Percentiles rank a stretch among this genome's conserved stretches.
Evolutionary conservation across 1,140 invertebrate species (phyloP).

Genomic region (Delia radicum): DNA sequence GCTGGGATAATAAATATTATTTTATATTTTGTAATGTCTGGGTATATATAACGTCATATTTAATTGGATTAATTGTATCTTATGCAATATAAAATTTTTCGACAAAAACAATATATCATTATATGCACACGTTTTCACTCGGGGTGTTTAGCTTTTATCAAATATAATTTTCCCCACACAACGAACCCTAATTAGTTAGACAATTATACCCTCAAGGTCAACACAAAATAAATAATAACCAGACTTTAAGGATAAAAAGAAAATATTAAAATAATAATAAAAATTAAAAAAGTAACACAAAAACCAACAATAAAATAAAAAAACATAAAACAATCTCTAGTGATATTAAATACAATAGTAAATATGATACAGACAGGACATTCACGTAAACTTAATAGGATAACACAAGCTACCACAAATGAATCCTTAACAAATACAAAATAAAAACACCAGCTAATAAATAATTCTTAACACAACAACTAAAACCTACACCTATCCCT

Average conservation of each 20-base stretch:
- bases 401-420: background rate
- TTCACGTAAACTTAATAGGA: background rate
- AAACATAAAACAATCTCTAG: background rate
- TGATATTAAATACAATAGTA: background rate
- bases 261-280: background rate
- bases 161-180: background rate
- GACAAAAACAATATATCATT: too few species aligned
- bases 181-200: background rate
- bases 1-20: too few species aligned
- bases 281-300: background rate
- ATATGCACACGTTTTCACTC: too few species aligned
- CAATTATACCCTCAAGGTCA: constrained; percentile 1
- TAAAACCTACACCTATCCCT: background rate
- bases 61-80: too few species aligned
- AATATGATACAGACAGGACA: background rate
- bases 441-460: background rate
- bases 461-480: background rate
- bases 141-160: background rate
- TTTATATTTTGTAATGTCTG: too few species aligned
- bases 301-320: background rate
- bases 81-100: too few species aligned
- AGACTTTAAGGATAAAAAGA: background rate
- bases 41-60: too few species aligned
- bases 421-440: background rate
- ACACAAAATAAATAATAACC: background rate